These are phyloP conservation scores for Fragariocoptes setiger DNA, from an alignment of 1,140 invertebrate genomes.

Conservation along the genomic window DNA sequence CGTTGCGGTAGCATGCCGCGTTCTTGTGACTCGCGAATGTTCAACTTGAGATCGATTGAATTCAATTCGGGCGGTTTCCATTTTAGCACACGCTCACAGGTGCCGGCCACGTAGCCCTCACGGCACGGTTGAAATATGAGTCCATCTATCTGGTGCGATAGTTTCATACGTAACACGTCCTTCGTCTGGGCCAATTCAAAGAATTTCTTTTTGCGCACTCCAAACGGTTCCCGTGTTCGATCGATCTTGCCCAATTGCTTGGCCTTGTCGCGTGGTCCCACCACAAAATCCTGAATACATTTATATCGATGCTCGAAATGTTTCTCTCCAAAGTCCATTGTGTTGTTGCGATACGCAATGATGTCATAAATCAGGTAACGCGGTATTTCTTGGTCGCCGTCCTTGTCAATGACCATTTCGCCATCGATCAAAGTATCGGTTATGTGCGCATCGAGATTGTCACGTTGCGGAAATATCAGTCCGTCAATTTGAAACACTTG, in stretches of 20 bases:
- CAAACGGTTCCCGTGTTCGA: constrained; percentile 46
- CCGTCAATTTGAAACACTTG: constrained; percentile 56
- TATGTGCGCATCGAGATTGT: constrained; percentile 25
- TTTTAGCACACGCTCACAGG: constrained; percentile 54
- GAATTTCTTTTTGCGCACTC: constrained; percentile 55
- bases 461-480: constrained; percentile 37
- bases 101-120: constrained; percentile 29
- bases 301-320: constrained; percentile 39
- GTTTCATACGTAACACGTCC: constrained; percentile 40
- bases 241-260: constrained; percentile 38
- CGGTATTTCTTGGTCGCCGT: constrained; percentile 32
- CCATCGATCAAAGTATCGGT: constrained; percentile 67
- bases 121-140: constrained; percentile 78
- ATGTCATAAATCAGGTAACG: constrained; percentile 87
- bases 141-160: constrained; percentile 83
- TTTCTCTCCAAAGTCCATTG: constrained; percentile 35
- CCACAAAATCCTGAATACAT: constrained; percentile 36
- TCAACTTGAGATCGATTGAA: constrained; percentile 75
- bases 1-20: constrained; percentile 23
- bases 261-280: constrained; percentile 33
- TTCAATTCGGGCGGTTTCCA: constrained; percentile 85
- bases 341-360: constrained; percentile 37
- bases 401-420: constrained; percentile 69
- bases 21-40: constrained; percentile 35
- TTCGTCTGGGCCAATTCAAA: constrained; percentile 37